These are phyloP conservation scores for Himalopsyche kuldschensis DNA, from an alignment of 2,888 invertebrate species.

Conservation along the genomic window DNA sequence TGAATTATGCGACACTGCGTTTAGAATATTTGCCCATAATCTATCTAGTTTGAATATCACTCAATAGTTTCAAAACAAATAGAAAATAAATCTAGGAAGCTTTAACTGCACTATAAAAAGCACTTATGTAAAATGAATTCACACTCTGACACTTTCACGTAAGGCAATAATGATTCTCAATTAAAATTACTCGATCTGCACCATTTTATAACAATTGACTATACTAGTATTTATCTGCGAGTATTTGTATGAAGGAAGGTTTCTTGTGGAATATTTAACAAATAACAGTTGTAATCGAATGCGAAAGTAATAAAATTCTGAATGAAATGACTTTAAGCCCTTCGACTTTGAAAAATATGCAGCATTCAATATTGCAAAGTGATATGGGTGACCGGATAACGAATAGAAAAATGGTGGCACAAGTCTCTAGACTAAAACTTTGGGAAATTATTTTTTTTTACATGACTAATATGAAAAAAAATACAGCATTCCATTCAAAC, in stretches of 20 bases:
- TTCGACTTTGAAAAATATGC: too few relatives aligned
- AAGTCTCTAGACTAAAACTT: not conserved
- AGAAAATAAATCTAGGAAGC: not conserved
- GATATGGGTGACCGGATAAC: too few relatives aligned
- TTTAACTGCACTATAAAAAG: not conserved
- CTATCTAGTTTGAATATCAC: not conserved
- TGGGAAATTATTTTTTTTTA: not conserved
- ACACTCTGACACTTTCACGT: not conserved
- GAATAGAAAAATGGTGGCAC: not conserved
- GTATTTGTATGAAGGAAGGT: not conserved
- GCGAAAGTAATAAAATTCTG: not conserved
- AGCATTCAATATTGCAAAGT: too few relatives aligned
- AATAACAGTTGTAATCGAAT: not conserved
- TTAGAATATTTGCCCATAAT: not conserved
- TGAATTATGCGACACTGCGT: too few relatives aligned
- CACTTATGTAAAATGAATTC: not conserved
- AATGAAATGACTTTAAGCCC: too few relatives aligned
- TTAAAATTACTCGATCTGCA: not conserved
- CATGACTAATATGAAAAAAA: not conserved
- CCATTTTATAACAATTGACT: not conserved
- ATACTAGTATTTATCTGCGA: not conserved
- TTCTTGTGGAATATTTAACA: not conserved
- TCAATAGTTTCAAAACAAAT: not conserved
- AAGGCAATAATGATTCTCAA: not conserved
- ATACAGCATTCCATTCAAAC: not conserved